Conservation (phyloP, 1,140 invertebrate species). For the Calycopis cecrops region DNA sequence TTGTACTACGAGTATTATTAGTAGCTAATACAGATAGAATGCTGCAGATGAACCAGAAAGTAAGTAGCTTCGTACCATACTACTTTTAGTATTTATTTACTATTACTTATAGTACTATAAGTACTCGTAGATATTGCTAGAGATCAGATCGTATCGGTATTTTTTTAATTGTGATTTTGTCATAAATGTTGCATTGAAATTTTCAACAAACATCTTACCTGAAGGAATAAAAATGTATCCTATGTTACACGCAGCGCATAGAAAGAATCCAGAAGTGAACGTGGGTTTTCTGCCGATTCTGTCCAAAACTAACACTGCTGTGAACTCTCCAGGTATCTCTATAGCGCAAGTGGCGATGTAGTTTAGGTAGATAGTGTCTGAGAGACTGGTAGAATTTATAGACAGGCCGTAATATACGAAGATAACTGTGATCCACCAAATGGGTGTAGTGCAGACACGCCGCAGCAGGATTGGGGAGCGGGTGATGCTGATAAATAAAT, state of each 20-base stretch:
- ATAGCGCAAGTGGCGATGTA: conserved; percentile 48
- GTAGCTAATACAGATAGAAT: too few relatives aligned
- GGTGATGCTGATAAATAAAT: not conserved
- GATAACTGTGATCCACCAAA: not conserved
- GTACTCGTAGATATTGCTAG: too few relatives aligned
- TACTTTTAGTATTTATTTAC: too few relatives aligned
- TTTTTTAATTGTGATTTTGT: too few relatives aligned
- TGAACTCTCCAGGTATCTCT: conserved; percentile 82
- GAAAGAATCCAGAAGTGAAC: conserved; percentile 31
- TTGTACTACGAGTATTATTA: too few relatives aligned
- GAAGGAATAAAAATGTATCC: conserved; percentile 25
- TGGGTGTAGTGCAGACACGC: not conserved
- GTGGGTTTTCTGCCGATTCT: conserved; percentile 77
- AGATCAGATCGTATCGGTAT: too few relatives aligned
- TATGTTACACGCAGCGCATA: conserved; percentile 11
- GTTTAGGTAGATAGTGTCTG: conserved; percentile 10
- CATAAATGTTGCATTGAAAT: too few relatives aligned
- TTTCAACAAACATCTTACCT: too few relatives aligned
- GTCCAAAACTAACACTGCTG: conserved; percentile 77
- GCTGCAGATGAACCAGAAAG: too few relatives aligned
- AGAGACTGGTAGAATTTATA: not conserved
- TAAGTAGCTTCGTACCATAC: too few relatives aligned
- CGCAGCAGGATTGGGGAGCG: not conserved
- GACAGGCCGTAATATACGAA: conserved; percentile 1
- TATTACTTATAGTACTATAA: too few relatives aligned